These are phyloP conservation scores for Drosophila funebris DNA, from an alignment of 1,140 invertebrate species.

Conservation along the genomic window DNA sequence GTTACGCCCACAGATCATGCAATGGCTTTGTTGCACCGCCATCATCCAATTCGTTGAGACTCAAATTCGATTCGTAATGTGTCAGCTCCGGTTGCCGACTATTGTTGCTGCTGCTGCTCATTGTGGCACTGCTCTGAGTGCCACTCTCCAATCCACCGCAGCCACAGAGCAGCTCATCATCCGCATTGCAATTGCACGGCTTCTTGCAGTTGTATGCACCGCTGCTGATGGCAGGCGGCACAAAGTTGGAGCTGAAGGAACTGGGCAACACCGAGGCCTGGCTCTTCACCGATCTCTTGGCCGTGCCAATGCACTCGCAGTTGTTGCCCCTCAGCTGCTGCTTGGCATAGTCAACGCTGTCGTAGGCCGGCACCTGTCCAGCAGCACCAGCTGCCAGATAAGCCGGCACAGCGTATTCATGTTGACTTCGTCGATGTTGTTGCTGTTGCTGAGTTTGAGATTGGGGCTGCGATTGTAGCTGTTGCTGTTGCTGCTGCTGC, in stretches of 20 bases:
- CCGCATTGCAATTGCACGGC: conserved; percentile 74
- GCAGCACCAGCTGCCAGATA: conserved; percentile 46
- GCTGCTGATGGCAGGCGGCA: conserved; percentile 85
- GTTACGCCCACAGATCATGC: conserved; percentile 73
- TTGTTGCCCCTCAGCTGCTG: conserved; percentile 48
- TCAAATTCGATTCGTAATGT: conserved; percentile 82
- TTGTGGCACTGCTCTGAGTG: conserved; percentile 73
- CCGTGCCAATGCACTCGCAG: conserved; percentile 67
- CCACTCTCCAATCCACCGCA: conserved; percentile 79
- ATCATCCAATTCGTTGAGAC: conserved; percentile 68
- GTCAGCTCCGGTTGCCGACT: conserved; percentile 73
- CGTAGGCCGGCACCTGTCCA: conserved; percentile 59
- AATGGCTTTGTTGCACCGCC: conserved; percentile 56
- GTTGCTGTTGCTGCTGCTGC: conserved; percentile 39
- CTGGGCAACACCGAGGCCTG: conserved; percentile 84
- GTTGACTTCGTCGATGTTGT: conserved; percentile 70
- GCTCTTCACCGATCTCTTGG: conserved; percentile 62
- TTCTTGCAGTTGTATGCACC: conserved; percentile 84
- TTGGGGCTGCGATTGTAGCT: conserved; percentile 37
- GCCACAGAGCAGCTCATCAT: conserved; percentile 62
- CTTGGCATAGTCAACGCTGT: conserved; percentile 73
- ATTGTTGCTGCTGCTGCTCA: conserved; percentile 83
- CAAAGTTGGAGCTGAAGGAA: conserved; percentile 87
- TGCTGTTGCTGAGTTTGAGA: conserved; percentile 38
- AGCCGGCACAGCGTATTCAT: conserved; percentile 81